Evolutionary conservation across 2,113 vertebrate genomes (phyloP).

Genomic region (Falco punctatus): DNA sequence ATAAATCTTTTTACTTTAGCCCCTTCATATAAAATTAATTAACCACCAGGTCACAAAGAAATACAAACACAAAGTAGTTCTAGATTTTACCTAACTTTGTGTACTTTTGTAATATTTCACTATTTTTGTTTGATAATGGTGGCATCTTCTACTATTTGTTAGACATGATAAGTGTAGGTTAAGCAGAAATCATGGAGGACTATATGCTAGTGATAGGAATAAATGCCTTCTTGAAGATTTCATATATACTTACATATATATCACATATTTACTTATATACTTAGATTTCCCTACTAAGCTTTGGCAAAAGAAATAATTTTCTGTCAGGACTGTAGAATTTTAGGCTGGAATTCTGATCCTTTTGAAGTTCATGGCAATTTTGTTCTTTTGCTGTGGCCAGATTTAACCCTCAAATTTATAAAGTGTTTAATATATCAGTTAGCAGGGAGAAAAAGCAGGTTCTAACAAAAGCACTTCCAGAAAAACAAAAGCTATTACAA

Average conservation of each 20-base stretch:
- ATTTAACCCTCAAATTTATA: constrained; percentile 35
- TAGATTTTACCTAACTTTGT: constrained; percentile 71
- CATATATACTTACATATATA: background rate
- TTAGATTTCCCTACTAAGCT: background rate
- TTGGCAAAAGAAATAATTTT: background rate
- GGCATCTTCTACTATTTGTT: background rate
- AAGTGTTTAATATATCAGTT: constrained; percentile 61
- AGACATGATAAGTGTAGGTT: background rate
- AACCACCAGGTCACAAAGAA: constrained; percentile 68
- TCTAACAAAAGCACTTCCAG: constrained; percentile 32
- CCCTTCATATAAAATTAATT: constrained; percentile 73
- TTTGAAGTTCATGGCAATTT: constrained; percentile 36
- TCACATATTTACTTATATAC: background rate
- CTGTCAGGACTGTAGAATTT: background rate
- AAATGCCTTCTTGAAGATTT: background rate
- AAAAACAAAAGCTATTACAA: constrained; percentile 27
- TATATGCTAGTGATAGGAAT: background rate
- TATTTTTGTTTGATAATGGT: constrained; percentile 44
- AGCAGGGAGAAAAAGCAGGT: constrained; percentile 27
- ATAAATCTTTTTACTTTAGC: constrained; percentile 36
- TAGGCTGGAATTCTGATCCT: background rate
- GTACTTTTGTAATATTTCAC: constrained; percentile 62
- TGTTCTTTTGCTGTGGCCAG: background rate
- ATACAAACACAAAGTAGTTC: constrained; percentile 46
- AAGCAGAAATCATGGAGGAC: background rate